phyloP scores from a whole-genome alignment of 2,888 invertebrate genomes.

The Vesta saturnalis region DNA sequence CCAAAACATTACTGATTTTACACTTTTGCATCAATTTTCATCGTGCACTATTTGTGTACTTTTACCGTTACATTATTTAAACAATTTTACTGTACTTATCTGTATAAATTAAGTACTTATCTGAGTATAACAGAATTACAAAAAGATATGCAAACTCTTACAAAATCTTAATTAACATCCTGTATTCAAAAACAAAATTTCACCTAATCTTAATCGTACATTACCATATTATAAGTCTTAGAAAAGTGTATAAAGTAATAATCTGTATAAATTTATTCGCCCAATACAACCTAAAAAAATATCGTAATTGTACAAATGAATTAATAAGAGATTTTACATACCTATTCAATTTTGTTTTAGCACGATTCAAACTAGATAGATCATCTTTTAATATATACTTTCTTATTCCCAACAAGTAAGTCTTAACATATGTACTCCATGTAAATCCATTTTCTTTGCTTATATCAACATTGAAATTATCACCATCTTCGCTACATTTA shows the following conservation, averaged over 20 bases:
- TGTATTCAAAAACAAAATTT: too few relatives aligned
- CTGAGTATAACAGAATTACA: too few relatives aligned
- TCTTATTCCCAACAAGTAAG: constrained; percentile 86
- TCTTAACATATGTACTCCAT: constrained; percentile 83
- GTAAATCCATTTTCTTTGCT: constrained; percentile 66
- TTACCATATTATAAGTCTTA: constrained; percentile 36
- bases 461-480: constrained; percentile 74
- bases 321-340: constrained; percentile 57
- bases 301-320: background rate
- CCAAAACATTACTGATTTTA: too few relatives aligned
- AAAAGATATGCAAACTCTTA: too few relatives aligned
- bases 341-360: constrained; percentile 74
- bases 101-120: too few relatives aligned
- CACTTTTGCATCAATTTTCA: too few relatives aligned
- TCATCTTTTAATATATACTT: constrained; percentile 84
- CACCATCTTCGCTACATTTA: constrained; percentile 64
- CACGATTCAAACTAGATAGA: constrained; percentile 70
- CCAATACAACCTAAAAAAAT: constrained; percentile 73
- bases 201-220: too few relatives aligned
- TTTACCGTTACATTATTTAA: too few relatives aligned
- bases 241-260: constrained; percentile 64
- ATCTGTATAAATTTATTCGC: constrained; percentile 71
- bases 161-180: too few relatives aligned
- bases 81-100: too few relatives aligned
- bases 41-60: too few relatives aligned